Conservation (phyloP, 1,140 invertebrate species). For the Venustaconcha ellipsiformis region DNA sequence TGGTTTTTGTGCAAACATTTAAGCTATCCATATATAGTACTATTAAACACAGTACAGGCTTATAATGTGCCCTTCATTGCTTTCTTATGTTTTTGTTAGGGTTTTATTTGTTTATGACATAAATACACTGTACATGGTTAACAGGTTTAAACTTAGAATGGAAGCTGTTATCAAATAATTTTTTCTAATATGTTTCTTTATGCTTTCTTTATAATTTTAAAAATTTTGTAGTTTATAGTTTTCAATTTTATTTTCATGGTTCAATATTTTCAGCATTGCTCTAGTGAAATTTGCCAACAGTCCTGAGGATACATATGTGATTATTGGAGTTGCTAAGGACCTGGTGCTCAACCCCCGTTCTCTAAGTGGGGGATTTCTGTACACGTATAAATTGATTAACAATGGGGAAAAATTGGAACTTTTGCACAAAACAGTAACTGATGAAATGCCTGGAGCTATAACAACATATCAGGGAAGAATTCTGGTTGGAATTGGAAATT, state of each 20-base stretch:
- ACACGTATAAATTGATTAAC: conserved; percentile 81
- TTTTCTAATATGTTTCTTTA: too few relatives aligned
- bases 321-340: conserved; percentile 93
- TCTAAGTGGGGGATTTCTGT: conserved; percentile 84
- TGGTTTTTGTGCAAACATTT: too few relatives aligned
- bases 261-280: conserved; percentile 73
- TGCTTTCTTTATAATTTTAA: too few relatives aligned
- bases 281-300: conserved; percentile 80
- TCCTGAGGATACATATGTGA: conserved; percentile 80
- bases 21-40: too few relatives aligned
- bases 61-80: too few relatives aligned
- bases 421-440: conserved; percentile 93
- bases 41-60: too few relatives aligned
- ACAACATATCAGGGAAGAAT: conserved; percentile 86
- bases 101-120: too few relatives aligned
- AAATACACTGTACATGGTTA: too few relatives aligned
- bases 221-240: too few relatives aligned
- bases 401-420: conserved; percentile 87
- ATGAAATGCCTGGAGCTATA: conserved; percentile 79
- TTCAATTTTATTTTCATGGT: not conserved
- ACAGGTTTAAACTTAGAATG: too few relatives aligned
- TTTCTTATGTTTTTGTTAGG: too few relatives aligned
- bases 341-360: conserved; percentile 88
- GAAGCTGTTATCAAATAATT: too few relatives aligned
- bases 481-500: conserved; percentile 91